These are phyloP conservation scores for Oncopodura yosiiana DNA, from an alignment of 1,140 invertebrate genomes.

Conservation along the genomic window DNA sequence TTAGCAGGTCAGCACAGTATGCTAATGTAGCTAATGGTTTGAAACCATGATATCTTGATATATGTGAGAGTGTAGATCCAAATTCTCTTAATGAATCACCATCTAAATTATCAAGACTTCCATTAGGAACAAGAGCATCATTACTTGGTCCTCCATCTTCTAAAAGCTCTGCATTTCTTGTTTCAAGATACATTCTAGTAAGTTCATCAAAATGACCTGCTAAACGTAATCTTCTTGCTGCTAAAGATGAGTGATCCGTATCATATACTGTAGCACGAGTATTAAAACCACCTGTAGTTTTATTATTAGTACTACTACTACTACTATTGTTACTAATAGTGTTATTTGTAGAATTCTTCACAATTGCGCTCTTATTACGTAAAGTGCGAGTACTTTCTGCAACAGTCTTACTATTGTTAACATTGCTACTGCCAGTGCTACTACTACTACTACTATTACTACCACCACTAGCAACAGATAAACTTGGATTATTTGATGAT, in stretches of 20 bases:
- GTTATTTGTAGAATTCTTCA: slow-evolving; percentile 35
- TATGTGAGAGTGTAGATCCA: slow-evolving; percentile 75
- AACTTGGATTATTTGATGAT: slow-evolving; percentile 35
- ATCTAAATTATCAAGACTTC: slow-evolving; percentile 43
- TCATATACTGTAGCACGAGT: no score
- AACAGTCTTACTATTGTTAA: not conserved
- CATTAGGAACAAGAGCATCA: slow-evolving; percentile 36
- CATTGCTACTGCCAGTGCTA: no score
- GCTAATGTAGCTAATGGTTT: slow-evolving; percentile 74
- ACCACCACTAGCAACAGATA: not conserved
- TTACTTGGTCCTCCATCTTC: slow-evolving; percentile 33
- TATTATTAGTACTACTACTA: slow-evolving; percentile 44
- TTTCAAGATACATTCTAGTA: slow-evolving; percentile 73
- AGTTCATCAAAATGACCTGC: slow-evolving; percentile 84
- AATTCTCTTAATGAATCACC: slow-evolving; percentile 57
- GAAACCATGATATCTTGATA: slow-evolving; percentile 71
- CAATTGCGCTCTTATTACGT: not conserved
- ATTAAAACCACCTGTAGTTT: slow-evolving; percentile 41
- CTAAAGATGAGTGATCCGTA: slow-evolving; percentile 43
- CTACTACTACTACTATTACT: not conserved
- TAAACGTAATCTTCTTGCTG: slow-evolving; percentile 61
- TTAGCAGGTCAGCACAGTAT: slow-evolving; percentile 80
- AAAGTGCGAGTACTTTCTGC: not conserved
- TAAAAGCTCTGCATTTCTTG: slow-evolving; percentile 59
- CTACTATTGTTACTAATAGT: slow-evolving; percentile 41